A percentile compares a stretch with the other conserved stretches of the same genome.
phyloP scores from a whole-genome alignment of 2,113 vertebrate species.

The Glaucomys volans region DNA sequence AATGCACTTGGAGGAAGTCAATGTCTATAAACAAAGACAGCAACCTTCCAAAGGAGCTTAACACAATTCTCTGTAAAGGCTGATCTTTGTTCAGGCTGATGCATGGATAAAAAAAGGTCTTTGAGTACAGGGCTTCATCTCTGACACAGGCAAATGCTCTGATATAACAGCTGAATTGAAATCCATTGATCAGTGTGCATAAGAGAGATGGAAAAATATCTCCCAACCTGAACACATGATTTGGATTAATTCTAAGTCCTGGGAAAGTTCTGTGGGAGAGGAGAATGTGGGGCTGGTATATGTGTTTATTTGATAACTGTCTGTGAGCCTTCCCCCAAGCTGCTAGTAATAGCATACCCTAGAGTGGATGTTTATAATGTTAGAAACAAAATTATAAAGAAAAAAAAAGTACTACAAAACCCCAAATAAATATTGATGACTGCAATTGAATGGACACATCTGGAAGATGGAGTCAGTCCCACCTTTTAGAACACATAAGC shows the following conservation, averaged over 20 bases:
- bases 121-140: background rate
- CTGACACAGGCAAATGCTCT: background rate
- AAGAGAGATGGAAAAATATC: background rate
- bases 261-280: background rate
- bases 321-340: background rate
- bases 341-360: background rate
- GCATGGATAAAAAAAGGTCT: background rate
- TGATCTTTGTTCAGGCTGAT: constrained; percentile 23
- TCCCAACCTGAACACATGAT: background rate
- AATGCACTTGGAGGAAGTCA: background rate
- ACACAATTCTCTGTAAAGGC: background rate
- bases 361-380: background rate
- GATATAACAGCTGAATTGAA: background rate
- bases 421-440: background rate
- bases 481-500: background rate
- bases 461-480: background rate
- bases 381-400: background rate
- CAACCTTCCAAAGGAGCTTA: background rate
- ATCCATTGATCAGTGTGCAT: background rate
- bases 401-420: background rate
- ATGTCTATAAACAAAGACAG: background rate
- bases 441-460: background rate
- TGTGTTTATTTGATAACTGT: background rate
- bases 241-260: background rate
- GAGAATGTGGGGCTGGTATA: background rate